Evolutionary conservation across 2,113 vertebrate genomes (phyloP), one percentile per base, ranked within the genome.

Genomic region (Nansenia antarctica): DNA sequence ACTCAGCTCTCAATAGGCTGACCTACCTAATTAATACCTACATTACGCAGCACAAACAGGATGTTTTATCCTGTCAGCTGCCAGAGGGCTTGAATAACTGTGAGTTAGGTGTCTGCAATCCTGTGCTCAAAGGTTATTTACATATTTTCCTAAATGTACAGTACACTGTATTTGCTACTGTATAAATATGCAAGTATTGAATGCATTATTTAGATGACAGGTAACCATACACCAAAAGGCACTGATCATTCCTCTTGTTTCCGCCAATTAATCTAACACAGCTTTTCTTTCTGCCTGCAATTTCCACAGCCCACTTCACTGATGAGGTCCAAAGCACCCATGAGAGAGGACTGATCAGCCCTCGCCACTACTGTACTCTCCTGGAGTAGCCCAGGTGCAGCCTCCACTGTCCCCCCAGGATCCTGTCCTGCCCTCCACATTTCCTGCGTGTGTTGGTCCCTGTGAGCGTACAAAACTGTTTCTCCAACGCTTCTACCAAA

Each of bases 401-500:
- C n/a, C 18, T n/a, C 34, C 64, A 45, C 70, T 6, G 0, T 27
- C 34, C 60, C 70, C 26, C n/a, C 37, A 68, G 79, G 86, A 82
- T 66, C 30, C 6, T 34, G 8, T 72, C 80, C 84, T 63, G 73
- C 31, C 32, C 52, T 49, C 47, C 55, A 75, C 47, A 5, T 65
- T 94, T 93, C 81, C 42, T 63, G 65, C 79, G 83, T 78, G 90
- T 84, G 86, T 90, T 93, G 93, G 88, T 82, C 86, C 87, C 91
- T 64, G 68, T 70, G 90, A 96, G 89, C 88, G 88, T 95, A 94
- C 93, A 93, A 98, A 98, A 96, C 96, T 98, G 96, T 98, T 98
- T 98, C 96, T 98, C 93, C 96, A 96, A 97, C 95, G 94, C 87
- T 89, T 98, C 92, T 92, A 95, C 90, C 95, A 96, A 91, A 99